Evolutionary conservation across 2,113 vertebrate species (phyloP).

Genomic region (Lamprotornis superbus): DNA sequence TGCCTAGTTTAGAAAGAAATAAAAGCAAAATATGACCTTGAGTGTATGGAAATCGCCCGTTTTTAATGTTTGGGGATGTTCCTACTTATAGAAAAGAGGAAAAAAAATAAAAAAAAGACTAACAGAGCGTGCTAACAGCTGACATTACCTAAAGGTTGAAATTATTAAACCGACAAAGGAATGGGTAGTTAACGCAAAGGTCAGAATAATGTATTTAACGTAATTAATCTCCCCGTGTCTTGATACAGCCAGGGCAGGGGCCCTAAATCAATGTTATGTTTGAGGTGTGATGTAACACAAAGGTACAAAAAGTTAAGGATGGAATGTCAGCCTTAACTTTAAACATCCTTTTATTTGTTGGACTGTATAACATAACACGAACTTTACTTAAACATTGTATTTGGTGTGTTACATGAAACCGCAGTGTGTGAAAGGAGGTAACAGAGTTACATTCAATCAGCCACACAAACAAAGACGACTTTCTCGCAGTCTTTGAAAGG

Average conservation of each 20-base stretch:
- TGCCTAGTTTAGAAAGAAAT: background rate
- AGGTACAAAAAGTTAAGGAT: conserved; percentile 62
- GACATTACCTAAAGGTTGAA: conserved; percentile 18
- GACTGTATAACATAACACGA: conserved; percentile 56
- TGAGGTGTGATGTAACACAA: conserved; percentile 62
- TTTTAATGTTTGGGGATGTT: conserved; percentile 1
- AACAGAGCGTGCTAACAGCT: conserved; percentile 2
- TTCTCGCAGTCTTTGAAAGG: conserved; percentile 68
- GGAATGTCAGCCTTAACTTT: conserved; percentile 62
- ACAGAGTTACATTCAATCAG: conserved; percentile 46
- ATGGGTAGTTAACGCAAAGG: background rate
- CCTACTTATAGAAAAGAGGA: background rate
- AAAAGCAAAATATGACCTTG: background rate
- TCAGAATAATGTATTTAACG: background rate
- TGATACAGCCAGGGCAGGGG: background rate
- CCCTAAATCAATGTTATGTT: conserved; percentile 54
- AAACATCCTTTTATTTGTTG: conserved; percentile 66
- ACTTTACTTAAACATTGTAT: conserved; percentile 61
- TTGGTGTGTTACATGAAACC: conserved; percentile 58
- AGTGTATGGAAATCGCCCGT: background rate
- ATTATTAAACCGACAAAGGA: conserved; percentile 15
- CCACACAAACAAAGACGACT: conserved; percentile 66
- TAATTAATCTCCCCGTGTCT: conserved; percentile 30
- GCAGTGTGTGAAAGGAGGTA: conserved; percentile 44
- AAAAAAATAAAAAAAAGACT: background rate